These are phyloP conservation scores for Lepidocolaptes lacrymiger DNA, from an alignment of 2,797 vertebrate species.

Conservation along the genomic window DNA sequence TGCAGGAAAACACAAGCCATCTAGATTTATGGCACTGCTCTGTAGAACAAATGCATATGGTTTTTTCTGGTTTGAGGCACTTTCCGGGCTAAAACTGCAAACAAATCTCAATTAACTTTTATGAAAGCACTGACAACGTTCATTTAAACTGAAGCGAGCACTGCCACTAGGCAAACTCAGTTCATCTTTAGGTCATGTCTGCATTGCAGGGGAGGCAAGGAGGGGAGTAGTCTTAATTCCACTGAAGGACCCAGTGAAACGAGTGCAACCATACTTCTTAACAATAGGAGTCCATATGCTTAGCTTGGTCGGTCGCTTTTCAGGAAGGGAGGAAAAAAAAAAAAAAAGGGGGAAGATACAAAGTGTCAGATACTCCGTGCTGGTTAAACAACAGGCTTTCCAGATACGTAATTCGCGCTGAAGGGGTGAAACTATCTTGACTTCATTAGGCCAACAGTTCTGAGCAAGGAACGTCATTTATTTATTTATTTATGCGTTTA, in stretches of 20 bases:
- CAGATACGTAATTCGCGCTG: neutral
- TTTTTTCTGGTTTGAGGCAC: neutral
- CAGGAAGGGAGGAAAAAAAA: accelerated
- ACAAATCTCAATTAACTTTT: neutral
- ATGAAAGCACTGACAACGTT: neutral
- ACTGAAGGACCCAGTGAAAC: neutral
- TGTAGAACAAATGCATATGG: neutral
- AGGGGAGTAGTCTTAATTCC: neutral
- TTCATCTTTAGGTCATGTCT: constrained; percentile 26
- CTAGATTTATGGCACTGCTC: neutral
- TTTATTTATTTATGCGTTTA: neutral
- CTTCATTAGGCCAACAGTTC: neutral
- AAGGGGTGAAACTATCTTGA: neutral
- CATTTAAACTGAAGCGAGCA: neutral
- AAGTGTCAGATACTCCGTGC: neutral
- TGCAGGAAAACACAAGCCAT: neutral
- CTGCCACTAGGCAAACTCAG: neutral
- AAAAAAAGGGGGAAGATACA: neutral
- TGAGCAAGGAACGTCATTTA: accelerated
- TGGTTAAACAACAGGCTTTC: neutral
- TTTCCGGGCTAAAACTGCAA: neutral
- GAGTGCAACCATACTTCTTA: neutral
- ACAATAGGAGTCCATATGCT: neutral
- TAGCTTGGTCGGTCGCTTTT: accelerated
- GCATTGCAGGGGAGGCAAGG: constrained; percentile 45